These are phyloP conservation scores for Pachypsylla venusta DNA, from an alignment of 1,140 invertebrate species.

Conservation along the genomic window DNA sequence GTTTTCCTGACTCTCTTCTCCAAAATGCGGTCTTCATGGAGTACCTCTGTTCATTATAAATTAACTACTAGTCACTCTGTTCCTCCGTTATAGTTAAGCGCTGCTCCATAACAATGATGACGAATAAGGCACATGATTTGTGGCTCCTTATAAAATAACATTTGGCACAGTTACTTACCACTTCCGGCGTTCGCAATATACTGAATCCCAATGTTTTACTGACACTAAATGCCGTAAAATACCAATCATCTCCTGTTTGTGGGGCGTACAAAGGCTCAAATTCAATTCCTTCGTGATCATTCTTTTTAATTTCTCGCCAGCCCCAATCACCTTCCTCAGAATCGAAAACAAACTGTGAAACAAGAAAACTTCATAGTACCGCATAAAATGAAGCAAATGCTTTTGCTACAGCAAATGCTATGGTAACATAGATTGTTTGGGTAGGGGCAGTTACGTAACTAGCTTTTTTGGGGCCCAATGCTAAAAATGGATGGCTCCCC, in stretches of 20 bases:
- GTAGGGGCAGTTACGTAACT: too few relatives aligned
- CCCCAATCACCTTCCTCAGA: conserved; percentile 33
- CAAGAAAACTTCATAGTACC: too few relatives aligned
- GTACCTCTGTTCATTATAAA: too few relatives aligned
- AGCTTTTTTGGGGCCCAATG: too few relatives aligned
- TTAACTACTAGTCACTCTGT: background rate
- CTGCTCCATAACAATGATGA: background rate
- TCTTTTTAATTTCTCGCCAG: conserved; percentile 32
- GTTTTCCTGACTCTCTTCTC: too few relatives aligned
- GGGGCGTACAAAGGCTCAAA: conserved; percentile 30
- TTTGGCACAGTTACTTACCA: conserved; percentile 24
- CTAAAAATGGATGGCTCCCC: too few relatives aligned
- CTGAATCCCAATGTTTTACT: conserved; percentile 33
- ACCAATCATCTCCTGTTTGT: conserved; percentile 31
- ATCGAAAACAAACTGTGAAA: conserved; percentile 32
- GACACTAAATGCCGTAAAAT: conserved; percentile 34
- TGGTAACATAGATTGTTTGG: too few relatives aligned
- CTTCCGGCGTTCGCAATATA: conserved; percentile 27
- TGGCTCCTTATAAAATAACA: conserved; percentile 1
- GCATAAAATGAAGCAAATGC: too few relatives aligned
- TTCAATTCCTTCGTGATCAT: conserved; percentile 32
- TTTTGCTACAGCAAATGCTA: too few relatives aligned
- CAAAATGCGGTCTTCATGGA: too few relatives aligned
- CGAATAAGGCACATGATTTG: background rate
- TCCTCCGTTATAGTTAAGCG: background rate